Evolutionary conservation across 2,888 invertebrate genomes (phyloP).

Genomic region (Unio delphinus): DNA sequence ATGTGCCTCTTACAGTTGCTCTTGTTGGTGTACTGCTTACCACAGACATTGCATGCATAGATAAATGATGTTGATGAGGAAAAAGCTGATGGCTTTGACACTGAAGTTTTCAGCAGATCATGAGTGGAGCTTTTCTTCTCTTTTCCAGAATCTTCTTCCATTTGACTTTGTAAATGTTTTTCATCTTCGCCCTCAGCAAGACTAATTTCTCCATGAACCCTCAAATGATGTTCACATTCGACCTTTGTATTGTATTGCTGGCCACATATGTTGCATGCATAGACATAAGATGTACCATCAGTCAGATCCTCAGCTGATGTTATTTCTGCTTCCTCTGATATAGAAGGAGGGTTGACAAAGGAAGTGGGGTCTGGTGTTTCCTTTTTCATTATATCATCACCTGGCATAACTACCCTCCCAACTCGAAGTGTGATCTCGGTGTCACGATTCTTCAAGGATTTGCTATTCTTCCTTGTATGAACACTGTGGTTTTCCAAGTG

Average conservation of each 20-base stretch:
- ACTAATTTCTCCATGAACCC: conserved; percentile 20
- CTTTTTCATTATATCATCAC: too few relatives aligned
- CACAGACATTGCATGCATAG: conserved; percentile 40
- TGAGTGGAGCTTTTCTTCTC: neutral
- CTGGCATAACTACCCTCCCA: too few relatives aligned
- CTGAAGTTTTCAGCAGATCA: neutral
- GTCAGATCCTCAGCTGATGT: conserved; percentile 14
- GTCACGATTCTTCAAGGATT: too few relatives aligned
- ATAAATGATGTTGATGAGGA: conserved; percentile 21
- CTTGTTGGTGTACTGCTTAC: conserved; percentile 39
- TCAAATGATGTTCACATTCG: conserved; percentile 33
- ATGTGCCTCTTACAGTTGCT: conserved; percentile 41
- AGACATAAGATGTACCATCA: conserved; percentile 17
- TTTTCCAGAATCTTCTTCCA: neutral
- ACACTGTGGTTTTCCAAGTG: conserved; percentile 27
- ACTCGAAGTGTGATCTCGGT: neutral
- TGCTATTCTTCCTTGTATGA: too few relatives aligned
- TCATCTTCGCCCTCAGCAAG: conserved; percentile 1
- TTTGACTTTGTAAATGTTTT: neutral
- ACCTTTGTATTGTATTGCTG: conserved; percentile 30
- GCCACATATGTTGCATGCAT: conserved; percentile 39
- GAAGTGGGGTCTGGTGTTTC: neutral
- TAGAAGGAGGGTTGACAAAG: neutral
- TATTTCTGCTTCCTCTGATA: conserved; percentile 7
- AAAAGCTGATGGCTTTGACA: neutral